These are phyloP conservation scores for Serinus canaria DNA, from an alignment of 2,113 vertebrate genomes.

Conservation along the genomic window DNA sequence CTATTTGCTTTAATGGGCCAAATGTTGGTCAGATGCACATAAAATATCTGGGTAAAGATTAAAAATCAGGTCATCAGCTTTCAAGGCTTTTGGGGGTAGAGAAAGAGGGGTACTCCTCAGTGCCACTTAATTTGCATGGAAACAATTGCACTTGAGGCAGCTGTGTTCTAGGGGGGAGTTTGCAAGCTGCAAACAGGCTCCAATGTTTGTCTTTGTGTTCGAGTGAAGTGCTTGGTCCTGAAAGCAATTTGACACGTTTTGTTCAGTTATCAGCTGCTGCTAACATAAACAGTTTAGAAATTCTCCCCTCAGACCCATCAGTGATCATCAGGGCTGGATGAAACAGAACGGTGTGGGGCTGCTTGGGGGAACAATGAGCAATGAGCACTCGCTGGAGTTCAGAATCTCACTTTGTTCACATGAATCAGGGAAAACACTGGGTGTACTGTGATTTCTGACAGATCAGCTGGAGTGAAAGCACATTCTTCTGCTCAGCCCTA, in stretches of 20 bases:
- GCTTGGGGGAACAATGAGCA: constrained; percentile 50
- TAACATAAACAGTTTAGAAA: constrained; percentile 36
- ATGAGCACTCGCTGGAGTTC: constrained; percentile 42
- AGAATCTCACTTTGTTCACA: constrained; percentile 44
- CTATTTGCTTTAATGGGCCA: constrained; percentile 1
- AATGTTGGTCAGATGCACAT: background rate
- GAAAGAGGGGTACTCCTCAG: background rate
- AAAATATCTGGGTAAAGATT: background rate
- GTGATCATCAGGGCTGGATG: background rate
- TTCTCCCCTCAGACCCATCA: constrained; percentile 5
- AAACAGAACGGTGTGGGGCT: background rate
- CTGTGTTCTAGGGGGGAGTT: background rate
- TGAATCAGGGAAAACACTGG: constrained; percentile 61
- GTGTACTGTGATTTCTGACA: constrained; percentile 44
- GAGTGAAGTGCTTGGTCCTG: constrained; percentile 6
- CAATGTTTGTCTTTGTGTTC: constrained; percentile 3
- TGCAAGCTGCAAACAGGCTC: constrained; percentile 23
- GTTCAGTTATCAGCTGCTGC: constrained; percentile 37
- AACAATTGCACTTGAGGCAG: background rate
- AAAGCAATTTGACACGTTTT: constrained; percentile 38
- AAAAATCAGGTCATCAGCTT: background rate
- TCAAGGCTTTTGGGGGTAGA: background rate
- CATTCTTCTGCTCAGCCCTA: constrained; percentile 7
- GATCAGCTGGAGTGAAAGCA: constrained; percentile 30
- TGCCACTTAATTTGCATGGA: background rate